Conservation (phyloP, 2,113 vertebrate species). For the Alligator mississippiensis region DNA sequence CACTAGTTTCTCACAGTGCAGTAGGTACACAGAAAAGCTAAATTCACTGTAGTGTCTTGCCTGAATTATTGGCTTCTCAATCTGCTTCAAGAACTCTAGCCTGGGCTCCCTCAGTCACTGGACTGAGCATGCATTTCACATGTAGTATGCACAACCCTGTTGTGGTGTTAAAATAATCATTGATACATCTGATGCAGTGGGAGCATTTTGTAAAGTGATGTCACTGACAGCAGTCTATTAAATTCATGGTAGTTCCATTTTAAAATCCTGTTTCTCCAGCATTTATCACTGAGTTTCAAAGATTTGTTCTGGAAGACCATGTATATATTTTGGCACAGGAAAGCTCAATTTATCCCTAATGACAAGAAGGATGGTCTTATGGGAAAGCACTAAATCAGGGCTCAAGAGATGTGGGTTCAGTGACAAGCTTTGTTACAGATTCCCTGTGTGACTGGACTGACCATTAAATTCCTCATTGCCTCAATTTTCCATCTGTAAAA, state of each 20-base stretch:
- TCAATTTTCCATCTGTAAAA: not conserved
- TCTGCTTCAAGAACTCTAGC: not conserved
- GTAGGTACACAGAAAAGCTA: not conserved
- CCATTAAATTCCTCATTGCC: too few relatives aligned
- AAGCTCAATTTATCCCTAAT: too few relatives aligned
- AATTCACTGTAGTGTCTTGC: not conserved
- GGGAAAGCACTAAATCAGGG: too few relatives aligned
- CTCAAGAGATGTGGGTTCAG: too few relatives aligned
- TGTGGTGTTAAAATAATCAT: too few relatives aligned
- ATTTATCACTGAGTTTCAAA: not conserved
- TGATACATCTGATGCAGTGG: not conserved
- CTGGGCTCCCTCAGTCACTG: not conserved
- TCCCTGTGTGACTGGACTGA: too few relatives aligned
- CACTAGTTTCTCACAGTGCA: rapidly evolving
- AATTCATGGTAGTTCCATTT: not conserved
- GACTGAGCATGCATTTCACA: too few relatives aligned
- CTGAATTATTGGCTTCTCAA: not conserved
- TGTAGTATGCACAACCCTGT: too few relatives aligned
- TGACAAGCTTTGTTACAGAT: too few relatives aligned
- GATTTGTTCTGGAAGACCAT: not conserved
- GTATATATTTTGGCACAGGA: rapidly evolving
- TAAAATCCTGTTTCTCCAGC: rapidly evolving
- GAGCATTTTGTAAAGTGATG: not conserved
- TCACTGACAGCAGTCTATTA: rapidly evolving
- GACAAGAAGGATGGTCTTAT: too few relatives aligned